These are phyloP conservation scores for Channa argus DNA, from an alignment of 2,113 vertebrate genomes.

Conservation along the genomic window DNA sequence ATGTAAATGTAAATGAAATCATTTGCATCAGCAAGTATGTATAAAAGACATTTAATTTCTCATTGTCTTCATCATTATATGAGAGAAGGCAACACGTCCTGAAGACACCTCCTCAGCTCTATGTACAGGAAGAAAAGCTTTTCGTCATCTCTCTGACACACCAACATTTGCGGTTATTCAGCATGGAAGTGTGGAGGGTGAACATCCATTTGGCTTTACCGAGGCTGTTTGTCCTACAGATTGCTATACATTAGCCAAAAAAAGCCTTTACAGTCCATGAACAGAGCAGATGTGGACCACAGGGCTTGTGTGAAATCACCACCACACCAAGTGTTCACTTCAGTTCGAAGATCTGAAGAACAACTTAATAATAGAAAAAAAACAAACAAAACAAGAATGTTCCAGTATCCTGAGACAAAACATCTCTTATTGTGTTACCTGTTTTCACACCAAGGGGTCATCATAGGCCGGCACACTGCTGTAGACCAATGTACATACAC, in stretches of 20 bases:
- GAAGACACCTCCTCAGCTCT: constrained; percentile 53
- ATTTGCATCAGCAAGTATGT: constrained; percentile 60
- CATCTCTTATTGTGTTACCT: constrained; percentile 24
- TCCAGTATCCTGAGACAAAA: constrained; percentile 52
- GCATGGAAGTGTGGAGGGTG: constrained; percentile 16
- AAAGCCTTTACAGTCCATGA: constrained; percentile 6
- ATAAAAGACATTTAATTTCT: constrained; percentile 55
- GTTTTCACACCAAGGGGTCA: constrained; percentile 16
- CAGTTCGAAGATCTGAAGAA: neutral
- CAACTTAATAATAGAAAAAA: constrained; percentile 17
- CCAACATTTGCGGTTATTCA: constrained; percentile 24
- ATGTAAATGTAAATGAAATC: constrained; percentile 14
- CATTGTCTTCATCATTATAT: constrained; percentile 24
- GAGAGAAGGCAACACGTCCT: constrained; percentile 62
- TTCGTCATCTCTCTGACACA: constrained; percentile 47
- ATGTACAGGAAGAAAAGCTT: constrained; percentile 77
- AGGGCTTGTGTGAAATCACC: neutral
- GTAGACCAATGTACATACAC: neutral
- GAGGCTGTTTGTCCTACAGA: constrained; percentile 6
- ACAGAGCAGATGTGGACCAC: constrained; percentile 9
- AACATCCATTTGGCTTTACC: constrained; percentile 24
- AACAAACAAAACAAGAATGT: constrained; percentile 24
- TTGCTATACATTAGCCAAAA: constrained; percentile 2
- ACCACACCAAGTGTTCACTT: constrained; percentile 9
- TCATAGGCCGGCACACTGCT: neutral